phyloP scores from a whole-genome alignment of 2,888 invertebrate species.

The Hofmannophila pseudospretella region DNA sequence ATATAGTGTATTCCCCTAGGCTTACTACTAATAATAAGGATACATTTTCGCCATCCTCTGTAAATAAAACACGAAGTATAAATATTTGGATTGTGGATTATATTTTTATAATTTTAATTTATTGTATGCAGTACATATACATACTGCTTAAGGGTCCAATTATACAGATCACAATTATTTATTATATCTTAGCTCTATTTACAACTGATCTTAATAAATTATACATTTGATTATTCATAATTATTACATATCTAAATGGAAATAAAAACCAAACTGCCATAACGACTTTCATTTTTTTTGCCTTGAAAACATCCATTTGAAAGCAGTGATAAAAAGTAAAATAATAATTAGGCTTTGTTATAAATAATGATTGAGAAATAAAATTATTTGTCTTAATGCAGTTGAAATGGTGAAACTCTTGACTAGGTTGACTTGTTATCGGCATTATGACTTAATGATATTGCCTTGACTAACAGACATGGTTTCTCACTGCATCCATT shows the following conservation, averaged over 20 bases:
- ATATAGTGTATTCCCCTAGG: not conserved
- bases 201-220: no score
- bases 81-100: no score
- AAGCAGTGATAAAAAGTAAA: not conserved
- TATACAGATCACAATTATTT: no score
- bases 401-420: not conserved
- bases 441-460: no score
- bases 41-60: no score
- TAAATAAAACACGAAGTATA: no score
- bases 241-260: not conserved
- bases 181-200: no score
- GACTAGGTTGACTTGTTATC: no score
- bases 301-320: not conserved
- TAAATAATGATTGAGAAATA: no score
- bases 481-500: not conserved
- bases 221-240: no score
- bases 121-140: not conserved
- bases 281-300: not conserved
- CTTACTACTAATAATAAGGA: no score
- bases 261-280: conserved; percentile 8
- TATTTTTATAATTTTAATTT: not conserved
- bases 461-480: not conserved
- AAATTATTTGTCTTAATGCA: not conserved
- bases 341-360: not conserved
- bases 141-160: no score